phyloP scores from a whole-genome alignment of 2,113 vertebrate species.

The Apodemus sylvaticus region DNA sequence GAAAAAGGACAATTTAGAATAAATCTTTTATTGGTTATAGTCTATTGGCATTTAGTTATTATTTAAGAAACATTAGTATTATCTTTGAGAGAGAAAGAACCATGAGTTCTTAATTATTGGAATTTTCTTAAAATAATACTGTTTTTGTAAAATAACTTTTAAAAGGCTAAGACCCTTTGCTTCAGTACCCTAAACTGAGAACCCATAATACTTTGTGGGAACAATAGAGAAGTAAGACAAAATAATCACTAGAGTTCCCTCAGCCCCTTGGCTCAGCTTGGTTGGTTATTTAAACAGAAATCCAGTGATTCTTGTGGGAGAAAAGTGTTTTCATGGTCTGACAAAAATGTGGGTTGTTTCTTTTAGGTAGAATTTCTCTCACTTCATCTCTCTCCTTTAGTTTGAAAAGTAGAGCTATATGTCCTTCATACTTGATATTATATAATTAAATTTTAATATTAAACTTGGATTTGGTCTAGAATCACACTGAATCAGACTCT shows the following conservation, averaged over 20 bases:
- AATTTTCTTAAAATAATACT: conserved; percentile 27
- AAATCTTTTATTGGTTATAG: not conserved
- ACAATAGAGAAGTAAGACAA: conserved; percentile 24
- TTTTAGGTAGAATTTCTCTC: conserved; percentile 52
- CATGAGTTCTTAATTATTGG: not conserved
- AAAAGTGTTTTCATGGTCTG: not conserved
- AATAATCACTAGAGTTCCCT: conserved; percentile 19
- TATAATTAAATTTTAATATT: conserved; percentile 62
- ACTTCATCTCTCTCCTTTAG: not conserved
- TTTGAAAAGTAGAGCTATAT: conserved; percentile 36
- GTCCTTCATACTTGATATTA: conserved; percentile 57
- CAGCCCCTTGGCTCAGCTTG: conserved; percentile 2
- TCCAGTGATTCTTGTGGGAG: conserved; percentile 20
- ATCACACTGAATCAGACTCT: conserved; percentile 21
- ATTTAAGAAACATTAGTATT: conserved; percentile 8
- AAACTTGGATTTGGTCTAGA: conserved; percentile 49
- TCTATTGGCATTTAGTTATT: conserved; percentile 41
- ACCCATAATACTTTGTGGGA: not conserved
- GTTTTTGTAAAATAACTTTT: too few species aligned
- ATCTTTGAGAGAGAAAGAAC: not conserved
- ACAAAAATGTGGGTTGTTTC: conserved; percentile 35
- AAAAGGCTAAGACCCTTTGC: conserved; percentile 31
- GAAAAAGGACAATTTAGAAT: conserved; percentile 38
- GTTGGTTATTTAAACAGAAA: conserved; percentile 61
- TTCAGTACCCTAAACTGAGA: conserved; percentile 10